Evolutionary conservation across 2,113 vertebrate species (phyloP), one percentile per base, ranked within the genome.

Genomic region (Ceyx cyanopectus): DNA sequence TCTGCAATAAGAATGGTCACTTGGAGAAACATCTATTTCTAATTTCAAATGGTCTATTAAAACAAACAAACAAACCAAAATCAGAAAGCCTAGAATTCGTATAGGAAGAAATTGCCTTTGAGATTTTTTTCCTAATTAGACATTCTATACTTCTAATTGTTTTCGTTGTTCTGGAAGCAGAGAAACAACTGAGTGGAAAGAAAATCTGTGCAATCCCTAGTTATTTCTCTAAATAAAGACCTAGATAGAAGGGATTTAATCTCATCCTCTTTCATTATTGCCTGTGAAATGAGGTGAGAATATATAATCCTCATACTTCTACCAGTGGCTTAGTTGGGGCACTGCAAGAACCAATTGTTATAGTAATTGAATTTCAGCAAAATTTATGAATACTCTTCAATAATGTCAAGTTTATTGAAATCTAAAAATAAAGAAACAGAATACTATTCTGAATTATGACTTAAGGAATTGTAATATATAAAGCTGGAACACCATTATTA

Each of bases 231-330:
- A 87, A 79, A 82, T 89, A 54, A 91, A 94, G 84, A 68, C 54
- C 27, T 76, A 69, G 92, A 73, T 73, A 85, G 66, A 54, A 79
- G 77, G 76, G 77, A 89, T 93, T 96, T 66, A 77, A 91, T 92
- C 67, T 96, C 74, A 90, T 95, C 92, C 56, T 87, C 54, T 95
- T 94, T 94, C 81, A 89, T 96, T 96, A 95, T 69, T 95, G 77
- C 83, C 70, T 92, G 86, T 93, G 95, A 93, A 95, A 95, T 90
- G 92, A 96, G 77, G 95, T 95, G 92, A 93, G 89, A 93, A 75
- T 93, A 89, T 94, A 90, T 96, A 94, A 95, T 94, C 89, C 91
- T 93, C 72, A 60, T 82, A 63, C 51, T 91, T 84, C 82, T 85
- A 91, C 81, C 74, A 62, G 23, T 61, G 62, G 45, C 58, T 91